Base-by-base conservation (phyloP, 2,888 invertebrate species). In the Hydraecia micacea region DNA sequence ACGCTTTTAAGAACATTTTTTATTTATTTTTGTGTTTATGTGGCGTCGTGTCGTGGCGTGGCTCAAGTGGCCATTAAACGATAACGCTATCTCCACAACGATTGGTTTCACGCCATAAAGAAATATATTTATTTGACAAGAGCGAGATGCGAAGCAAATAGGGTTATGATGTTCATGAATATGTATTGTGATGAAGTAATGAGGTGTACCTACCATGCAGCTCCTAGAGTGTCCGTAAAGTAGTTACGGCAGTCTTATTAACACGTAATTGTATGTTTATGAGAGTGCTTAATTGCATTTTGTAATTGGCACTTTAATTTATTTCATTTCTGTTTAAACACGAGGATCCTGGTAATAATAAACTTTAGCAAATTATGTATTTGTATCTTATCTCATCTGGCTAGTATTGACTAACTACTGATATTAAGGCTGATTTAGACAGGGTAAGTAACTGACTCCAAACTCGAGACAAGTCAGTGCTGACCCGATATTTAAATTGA, bases 41-140 rank as follows among this genome's bases (percentile, higher is more conserved):
- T 89, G 89, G 76, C 91, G 87, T 91, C 91, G 91, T 88, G 92
- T 92, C 91, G 90, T 88, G 90, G 84, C 91, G 90, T 88, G 90
- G 84, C 88, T 91, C 89, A 92, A 95, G 93, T 94, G 95, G 93
- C 93, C 93, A 95, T 95, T 95, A 94, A 89, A 90, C 92, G 95
- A 95, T 95, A 95, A 94, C 90, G 92, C 92, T 95, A 95, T 95
- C 95, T 93, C 86, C 87, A 86, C 87, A 93, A 92, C 92, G 94
- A 94, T 95, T 92, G 91, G 92, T 93, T 95, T 96, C 93, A 94
- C 95, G 91, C 94, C 88, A 89, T 91, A 89, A 91, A 91, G 90
- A 89, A 90, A 90, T 90, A 88, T 87, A 89, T 91, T 90, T 90
- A 91, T 91, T 89, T 89, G 88, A 86, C 83, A 89, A 82, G 77